Evolutionary conservation across 2,113 vertebrate species (phyloP), one percentile per base, ranked within the genome.

Genomic region (Butorides virescens): DNA sequence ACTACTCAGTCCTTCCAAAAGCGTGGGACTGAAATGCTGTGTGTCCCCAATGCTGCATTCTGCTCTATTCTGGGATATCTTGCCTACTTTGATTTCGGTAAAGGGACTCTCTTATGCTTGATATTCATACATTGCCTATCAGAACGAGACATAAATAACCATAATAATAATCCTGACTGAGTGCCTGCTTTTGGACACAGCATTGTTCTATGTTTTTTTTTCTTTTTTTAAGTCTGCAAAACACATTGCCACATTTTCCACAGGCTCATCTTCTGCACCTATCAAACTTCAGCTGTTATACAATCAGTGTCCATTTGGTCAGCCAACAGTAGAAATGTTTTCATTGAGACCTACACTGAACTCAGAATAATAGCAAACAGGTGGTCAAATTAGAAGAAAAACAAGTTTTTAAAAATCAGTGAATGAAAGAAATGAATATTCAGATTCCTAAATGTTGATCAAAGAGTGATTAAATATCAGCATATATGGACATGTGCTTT

Each of bases 301-400:
- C 85, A 93, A 85, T 36, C 88, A 91, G 53, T 70, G 84, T 92
- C 89, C 92, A 92, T 91, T 97, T 97, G 91, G 95, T 95, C 92
- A 97, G 96, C 92, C 97, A 97, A 92, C 91, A 96, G 80, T 81
- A 96, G 88, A 96, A 95, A 94, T 96, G 65, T 95, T 97, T 97
- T 94, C 1, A 3, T 46, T 94, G 88, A 95, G 96, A 95, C 88
- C 95, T 96, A 52, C 79, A n/a, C 68, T 84, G 92, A 96, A 93
- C 83, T 94, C 76, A 65, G 77, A 36, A 50, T 93, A 95, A 96
- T 89, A 92, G 83, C 94, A 96, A 96, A 87, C 93, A 96, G 90
- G 90, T 96, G 95, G 68, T 88, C 68, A 93, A 74, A 92, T 72
- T 68, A 84, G 61, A 74, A 93, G 83, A 61, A 94, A 96, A 96